Percentiles rank a stretch among this genome's conserved stretches.
These are phyloP conservation scores for Drosophila tropicalis DNA, from an alignment of 1,140 invertebrate genomes.

Conservation along the genomic window DNA sequence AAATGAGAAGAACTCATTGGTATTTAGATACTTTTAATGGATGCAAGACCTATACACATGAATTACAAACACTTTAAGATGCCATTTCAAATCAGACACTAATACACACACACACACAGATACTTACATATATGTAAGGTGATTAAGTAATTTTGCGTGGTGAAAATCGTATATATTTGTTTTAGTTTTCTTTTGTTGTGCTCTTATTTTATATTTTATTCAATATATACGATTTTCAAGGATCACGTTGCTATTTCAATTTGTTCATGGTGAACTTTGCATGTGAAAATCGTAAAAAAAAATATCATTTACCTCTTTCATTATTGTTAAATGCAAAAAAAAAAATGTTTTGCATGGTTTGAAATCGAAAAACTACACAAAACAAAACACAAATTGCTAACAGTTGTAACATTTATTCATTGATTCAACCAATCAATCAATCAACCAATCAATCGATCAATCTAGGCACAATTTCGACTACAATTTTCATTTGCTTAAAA, in stretches of 20 bases:
- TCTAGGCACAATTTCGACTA: conserved; percentile 35
- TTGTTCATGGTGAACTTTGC: conserved; percentile 23
- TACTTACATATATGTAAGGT: neutral
- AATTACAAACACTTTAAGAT: neutral
- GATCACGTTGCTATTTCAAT: conserved; percentile 14
- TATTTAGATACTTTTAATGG: neutral
- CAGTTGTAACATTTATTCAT: no score
- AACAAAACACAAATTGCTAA: no score
- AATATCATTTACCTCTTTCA: no score
- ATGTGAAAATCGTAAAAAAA: conserved; percentile 65
- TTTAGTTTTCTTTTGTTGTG: neutral
- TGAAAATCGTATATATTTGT: conserved; percentile 45
- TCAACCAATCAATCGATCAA: neutral
- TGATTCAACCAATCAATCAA: no score
- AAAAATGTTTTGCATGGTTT: no score
- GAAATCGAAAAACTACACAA: no score
- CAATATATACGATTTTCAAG: conserved; percentile 44
- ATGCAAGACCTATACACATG: neutral
- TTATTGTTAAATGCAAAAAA: no score
- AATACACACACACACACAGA: neutral
- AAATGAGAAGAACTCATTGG: conserved; percentile 7
- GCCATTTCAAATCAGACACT: conserved; percentile 54
- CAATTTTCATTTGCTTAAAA: conserved; percentile 58
- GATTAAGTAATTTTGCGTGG: conserved; percentile 48
- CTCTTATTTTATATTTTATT: no score